Conservation (phyloP, 2,797 vertebrate species). For the Semaprochilodus insignis region DNA sequence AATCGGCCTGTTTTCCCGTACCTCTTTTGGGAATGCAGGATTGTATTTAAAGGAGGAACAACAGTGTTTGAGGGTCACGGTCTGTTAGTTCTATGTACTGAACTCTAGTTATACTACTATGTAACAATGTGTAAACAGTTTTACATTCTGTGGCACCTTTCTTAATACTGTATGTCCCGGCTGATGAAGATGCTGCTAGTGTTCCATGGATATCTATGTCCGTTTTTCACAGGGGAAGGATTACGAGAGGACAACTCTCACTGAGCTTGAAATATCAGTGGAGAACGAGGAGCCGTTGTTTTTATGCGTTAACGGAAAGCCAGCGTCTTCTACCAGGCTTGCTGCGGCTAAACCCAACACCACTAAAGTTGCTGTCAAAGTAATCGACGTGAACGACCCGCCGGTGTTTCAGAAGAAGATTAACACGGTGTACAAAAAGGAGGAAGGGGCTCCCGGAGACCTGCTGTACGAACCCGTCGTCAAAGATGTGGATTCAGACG, state of each 20-base stretch:
- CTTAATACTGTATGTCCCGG: no score
- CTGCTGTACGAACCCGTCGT: slow-evolving; percentile 71
- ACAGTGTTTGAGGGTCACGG: no score
- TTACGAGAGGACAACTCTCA: slow-evolving; percentile 58
- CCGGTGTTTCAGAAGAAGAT: slow-evolving; percentile 70
- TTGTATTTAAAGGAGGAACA: no score
- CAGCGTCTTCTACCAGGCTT: rapidly evolving
- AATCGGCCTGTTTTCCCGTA: no score
- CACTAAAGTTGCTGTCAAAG: slow-evolving; percentile 65
- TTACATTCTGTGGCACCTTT: no score
- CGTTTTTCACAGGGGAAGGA: slow-evolving; percentile 73
- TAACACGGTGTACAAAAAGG: slow-evolving; percentile 61
- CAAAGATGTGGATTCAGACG: slow-evolving; percentile 68
- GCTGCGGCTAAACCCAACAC: rapidly evolving
- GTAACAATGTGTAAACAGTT: no score
- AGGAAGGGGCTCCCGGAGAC: slow-evolving; percentile 76
- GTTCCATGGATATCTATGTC: neutral
- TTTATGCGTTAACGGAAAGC: slow-evolving; percentile 63
- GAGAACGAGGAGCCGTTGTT: slow-evolving; percentile 77
- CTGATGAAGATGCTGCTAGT: neutral
- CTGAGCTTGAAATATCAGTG: slow-evolving; percentile 70
- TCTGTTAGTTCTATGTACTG: no score
- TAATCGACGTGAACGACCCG: slow-evolving; percentile 74
- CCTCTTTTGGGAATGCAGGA: no score
- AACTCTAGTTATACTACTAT: no score